Evolutionary conservation across 2,888 invertebrate species (phyloP), one percentile per base, ranked within the genome.

Genomic region (Hypselothyrea guttata): DNA sequence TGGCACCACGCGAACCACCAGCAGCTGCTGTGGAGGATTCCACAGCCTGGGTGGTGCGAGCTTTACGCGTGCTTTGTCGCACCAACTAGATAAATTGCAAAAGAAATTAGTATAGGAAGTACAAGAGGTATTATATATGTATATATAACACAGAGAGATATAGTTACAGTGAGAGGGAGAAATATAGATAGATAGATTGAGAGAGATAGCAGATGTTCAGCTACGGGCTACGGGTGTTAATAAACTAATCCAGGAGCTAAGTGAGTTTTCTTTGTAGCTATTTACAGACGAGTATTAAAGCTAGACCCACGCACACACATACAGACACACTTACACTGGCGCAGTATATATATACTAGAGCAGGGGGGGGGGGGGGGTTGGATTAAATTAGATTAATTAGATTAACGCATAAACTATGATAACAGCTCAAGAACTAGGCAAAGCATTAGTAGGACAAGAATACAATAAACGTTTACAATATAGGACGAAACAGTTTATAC

Each of bases 21-120:
- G 69, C 12, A 0, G 48, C 35, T 33, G 41, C 2, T 54, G 8
- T 9, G 4, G 47, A 15, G 5, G 60, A 53, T 1, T 75, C 83
- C 62, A 60, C 7, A 0, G 69, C 44, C 34, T 52, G 65, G 1
- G 60, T 15, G 1, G 71, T 33, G 2, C 75, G 68, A 1, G 71
- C 22, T 62, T 86, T 87, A 3, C 84, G 78, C 1, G 84, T 77
- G 46, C 71, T 86, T 27, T 86, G 77, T 9, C 88, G 88, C 55
- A 88, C 87, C 65, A 88, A 66, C 88, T 88, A 63, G 15, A 40
- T 12, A 42, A 46, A 46, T 1, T 22, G 18, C 27, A 11, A 18
- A 9, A 49, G 37, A 41, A 11, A 34, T 15, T n/a, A 22, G 16
- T 4, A 44, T 5, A 46, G 16, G 18, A 37, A n/a, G 7, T 31